These are phyloP conservation scores for Nebria ingens DNA, from an alignment of 1,140 invertebrate genomes.

Conservation along the genomic window DNA sequence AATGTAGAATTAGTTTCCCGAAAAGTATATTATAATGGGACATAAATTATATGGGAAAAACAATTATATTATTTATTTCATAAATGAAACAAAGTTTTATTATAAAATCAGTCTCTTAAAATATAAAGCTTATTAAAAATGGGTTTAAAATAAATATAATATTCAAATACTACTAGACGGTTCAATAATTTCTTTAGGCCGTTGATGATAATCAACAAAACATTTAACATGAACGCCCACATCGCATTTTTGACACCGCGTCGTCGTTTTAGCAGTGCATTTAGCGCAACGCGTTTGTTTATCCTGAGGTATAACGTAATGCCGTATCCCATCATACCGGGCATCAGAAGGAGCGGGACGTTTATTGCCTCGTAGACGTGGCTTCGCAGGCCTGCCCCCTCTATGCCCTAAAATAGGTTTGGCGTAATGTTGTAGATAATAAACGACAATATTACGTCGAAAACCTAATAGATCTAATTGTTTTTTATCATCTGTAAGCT, in stretches of 20 bases:
- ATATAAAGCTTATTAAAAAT: too few relatives aligned
- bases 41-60: too few relatives aligned
- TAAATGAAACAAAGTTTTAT: too few relatives aligned
- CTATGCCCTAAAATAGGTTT: constrained; percentile 14
- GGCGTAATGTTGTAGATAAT: constrained; percentile 16
- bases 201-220: constrained; percentile 17
- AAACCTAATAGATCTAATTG: constrained; percentile 18
- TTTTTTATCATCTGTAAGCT: constrained; percentile 10
- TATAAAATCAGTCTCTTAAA: too few relatives aligned
- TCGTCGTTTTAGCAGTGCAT: constrained; percentile 19
- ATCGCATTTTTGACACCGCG: constrained; percentile 20
- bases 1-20: too few relatives aligned
- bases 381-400: constrained; percentile 5
- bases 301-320: constrained; percentile 19
- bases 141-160: neutral
- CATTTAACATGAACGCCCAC: constrained; percentile 21
- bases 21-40: too few relatives aligned
- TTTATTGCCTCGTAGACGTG: constrained; percentile 3
- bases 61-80: too few relatives aligned
- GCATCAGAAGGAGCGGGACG: constrained; percentile 12
- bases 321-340: constrained; percentile 18
- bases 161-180: neutral
- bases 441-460: constrained; percentile 17
- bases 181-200: constrained; percentile 7
- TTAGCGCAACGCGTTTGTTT: constrained; percentile 19